Evolutionary conservation across 2,888 invertebrate species (phyloP).

Genomic region (Eumacrocentrus americanus): DNA sequence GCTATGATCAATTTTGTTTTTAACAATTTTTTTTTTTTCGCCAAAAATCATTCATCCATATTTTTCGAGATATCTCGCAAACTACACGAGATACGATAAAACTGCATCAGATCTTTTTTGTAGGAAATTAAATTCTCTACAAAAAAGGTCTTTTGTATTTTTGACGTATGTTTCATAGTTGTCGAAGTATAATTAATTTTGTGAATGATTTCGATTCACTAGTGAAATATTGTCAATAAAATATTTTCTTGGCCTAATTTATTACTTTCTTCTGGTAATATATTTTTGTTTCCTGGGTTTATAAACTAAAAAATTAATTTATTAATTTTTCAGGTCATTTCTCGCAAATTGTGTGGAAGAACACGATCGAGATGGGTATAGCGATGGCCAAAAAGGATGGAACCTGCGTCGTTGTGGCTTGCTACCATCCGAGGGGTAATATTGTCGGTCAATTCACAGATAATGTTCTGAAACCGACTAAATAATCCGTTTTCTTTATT

Average conservation of each 20-base stretch:
- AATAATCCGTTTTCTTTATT: conserved; percentile 39
- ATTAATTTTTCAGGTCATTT: conserved; percentile 63
- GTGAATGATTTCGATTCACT: too few relatives aligned
- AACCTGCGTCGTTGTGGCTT: conserved; percentile 67
- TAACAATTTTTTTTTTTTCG: too few relatives aligned
- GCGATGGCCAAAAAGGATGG: conserved; percentile 71
- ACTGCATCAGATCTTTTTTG: background rate
- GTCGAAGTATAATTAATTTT: too few relatives aligned
- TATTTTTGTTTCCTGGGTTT: too few relatives aligned
- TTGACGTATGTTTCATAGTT: too few relatives aligned
- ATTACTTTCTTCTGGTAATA: too few relatives aligned
- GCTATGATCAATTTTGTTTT: too few relatives aligned
- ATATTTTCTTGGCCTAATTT: too few relatives aligned
- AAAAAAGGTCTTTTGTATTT: conserved; percentile 1
- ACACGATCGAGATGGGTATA: conserved; percentile 75
- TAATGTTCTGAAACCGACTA: conserved; percentile 58
- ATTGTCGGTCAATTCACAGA: conserved; percentile 63
- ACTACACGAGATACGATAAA: background rate
- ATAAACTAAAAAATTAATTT: too few relatives aligned
- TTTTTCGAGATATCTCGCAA: background rate
- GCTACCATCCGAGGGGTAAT: conserved; percentile 71
- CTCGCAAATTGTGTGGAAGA: conserved; percentile 85
- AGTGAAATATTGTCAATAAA: too few relatives aligned
- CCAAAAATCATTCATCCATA: too few relatives aligned
- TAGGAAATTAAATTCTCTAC: background rate